These are phyloP conservation scores for Alligator sinensis DNA, from an alignment of 2,113 vertebrate genomes.

Conservation along the genomic window DNA sequence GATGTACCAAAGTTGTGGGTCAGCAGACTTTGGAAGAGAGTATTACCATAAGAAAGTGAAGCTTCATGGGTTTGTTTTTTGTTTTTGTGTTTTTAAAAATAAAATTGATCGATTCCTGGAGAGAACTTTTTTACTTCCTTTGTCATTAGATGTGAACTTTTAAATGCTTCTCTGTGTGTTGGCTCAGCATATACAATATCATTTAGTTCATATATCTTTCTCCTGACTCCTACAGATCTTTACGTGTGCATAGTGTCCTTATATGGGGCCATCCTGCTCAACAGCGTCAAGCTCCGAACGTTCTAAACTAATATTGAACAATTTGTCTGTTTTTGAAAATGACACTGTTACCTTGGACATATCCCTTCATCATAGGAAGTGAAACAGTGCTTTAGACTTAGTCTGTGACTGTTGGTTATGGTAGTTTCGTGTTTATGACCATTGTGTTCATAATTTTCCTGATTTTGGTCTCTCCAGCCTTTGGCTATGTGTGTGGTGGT, in stretches of 20 bases:
- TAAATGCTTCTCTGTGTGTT: neutral
- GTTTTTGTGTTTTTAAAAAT: neutral
- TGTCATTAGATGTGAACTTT: neutral
- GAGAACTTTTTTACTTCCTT: slow-evolving; percentile 2
- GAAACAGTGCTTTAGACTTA: neutral
- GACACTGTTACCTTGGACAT: neutral
- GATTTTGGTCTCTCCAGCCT: neutral
- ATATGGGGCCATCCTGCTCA: neutral
- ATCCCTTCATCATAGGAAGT: neutral
- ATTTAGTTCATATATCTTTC: neutral
- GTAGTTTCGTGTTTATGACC: slow-evolving; percentile 20
- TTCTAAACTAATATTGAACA: neutral
- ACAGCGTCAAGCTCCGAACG: slow-evolving; percentile 59
- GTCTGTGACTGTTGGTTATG: neutral
- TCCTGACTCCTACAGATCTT: neutral
- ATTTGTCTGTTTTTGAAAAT: slow-evolving; percentile 30
- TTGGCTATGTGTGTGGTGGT: neutral
- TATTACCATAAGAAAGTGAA: neutral
- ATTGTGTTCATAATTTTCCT: slow-evolving; percentile 29
- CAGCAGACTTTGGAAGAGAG: neutral
- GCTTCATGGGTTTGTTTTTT: slow-evolving; percentile 28
- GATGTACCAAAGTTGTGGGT: neutral
- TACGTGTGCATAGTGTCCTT: neutral
- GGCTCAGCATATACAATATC: neutral
- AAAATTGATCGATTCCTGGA: neutral